These are phyloP conservation scores for Seira sanloemensis DNA, from an alignment of 2,888 invertebrate species.

Conservation along the genomic window DNA sequence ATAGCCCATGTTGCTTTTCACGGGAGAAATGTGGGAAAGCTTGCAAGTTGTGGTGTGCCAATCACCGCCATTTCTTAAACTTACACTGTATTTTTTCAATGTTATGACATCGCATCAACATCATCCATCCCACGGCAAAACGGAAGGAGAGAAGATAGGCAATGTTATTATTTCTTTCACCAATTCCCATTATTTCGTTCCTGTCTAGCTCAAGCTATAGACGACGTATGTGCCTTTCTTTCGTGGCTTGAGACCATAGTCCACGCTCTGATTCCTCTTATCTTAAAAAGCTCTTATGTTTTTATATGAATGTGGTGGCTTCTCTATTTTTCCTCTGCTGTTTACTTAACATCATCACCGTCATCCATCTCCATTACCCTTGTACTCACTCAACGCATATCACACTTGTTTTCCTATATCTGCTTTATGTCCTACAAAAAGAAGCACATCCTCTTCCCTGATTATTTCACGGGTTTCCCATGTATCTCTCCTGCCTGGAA, in stretches of 20 bases:
- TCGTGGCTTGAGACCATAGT: neutral
- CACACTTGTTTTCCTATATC: constrained; percentile 23
- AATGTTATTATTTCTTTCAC: constrained; percentile 22
- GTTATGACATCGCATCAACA: constrained; percentile 34
- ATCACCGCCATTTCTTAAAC: neutral
- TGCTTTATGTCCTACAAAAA: neutral
- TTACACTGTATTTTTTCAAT: neutral
- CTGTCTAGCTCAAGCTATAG: neutral
- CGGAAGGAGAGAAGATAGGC: neutral
- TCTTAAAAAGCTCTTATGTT: neutral
- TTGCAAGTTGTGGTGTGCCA: constrained; percentile 18
- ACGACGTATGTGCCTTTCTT: no score
- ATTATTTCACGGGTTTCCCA: neutral
- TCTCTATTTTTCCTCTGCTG: neutral
- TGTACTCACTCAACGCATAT: constrained; percentile 28
- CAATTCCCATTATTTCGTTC: constrained; percentile 9
- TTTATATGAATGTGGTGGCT: neutral
- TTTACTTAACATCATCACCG: constrained; percentile 20
- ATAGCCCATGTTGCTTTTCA: no score
- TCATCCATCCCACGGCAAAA: neutral
- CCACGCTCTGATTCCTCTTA: neutral
- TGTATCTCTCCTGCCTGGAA: neutral
- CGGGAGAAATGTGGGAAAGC: constrained; percentile 18
- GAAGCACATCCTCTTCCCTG: neutral
- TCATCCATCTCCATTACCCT: constrained; percentile 43